Conservation (phyloP, 2,113 vertebrate species). For the Dasyprocta punctata region DNA sequence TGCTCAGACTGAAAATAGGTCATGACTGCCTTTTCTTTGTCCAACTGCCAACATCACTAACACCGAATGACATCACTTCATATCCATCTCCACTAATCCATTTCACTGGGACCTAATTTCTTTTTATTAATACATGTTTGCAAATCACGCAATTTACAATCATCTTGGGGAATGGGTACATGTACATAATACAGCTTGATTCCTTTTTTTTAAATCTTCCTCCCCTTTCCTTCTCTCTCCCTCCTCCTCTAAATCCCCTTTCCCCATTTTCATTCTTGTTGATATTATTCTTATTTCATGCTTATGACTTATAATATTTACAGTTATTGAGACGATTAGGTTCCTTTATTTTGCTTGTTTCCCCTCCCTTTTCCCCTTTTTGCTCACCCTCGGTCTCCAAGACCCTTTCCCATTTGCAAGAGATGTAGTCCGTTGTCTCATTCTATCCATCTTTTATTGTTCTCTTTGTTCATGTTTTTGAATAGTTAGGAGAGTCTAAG, state of each 20-base stretch:
- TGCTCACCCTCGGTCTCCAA: neutral
- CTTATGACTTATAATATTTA: neutral
- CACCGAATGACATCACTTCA: neutral
- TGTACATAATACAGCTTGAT: neutral
- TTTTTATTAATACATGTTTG: neutral
- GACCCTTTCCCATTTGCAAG: neutral
- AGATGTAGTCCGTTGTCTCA: neutral
- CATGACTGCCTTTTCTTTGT: too few relatives aligned
- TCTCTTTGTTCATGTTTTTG: neutral
- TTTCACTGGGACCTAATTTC: neutral
- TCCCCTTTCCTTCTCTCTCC: neutral
- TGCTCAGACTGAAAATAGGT: neutral
- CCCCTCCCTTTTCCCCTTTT: neutral
- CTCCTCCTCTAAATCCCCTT: neutral
- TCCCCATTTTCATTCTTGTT: neutral
- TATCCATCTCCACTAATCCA: neutral
- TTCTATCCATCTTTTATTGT: neutral
- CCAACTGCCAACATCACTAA: neutral
- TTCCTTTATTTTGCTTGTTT: neutral
- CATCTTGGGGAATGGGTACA: neutral
- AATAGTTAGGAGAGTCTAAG: neutral
- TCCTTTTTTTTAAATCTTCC: neutral
- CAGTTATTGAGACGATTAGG: neutral
- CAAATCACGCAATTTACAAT: neutral
- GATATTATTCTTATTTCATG: neutral